phyloP scores from a whole-genome alignment of 1,140 invertebrate genomes.

The Drosophila melanogaster region DNA sequence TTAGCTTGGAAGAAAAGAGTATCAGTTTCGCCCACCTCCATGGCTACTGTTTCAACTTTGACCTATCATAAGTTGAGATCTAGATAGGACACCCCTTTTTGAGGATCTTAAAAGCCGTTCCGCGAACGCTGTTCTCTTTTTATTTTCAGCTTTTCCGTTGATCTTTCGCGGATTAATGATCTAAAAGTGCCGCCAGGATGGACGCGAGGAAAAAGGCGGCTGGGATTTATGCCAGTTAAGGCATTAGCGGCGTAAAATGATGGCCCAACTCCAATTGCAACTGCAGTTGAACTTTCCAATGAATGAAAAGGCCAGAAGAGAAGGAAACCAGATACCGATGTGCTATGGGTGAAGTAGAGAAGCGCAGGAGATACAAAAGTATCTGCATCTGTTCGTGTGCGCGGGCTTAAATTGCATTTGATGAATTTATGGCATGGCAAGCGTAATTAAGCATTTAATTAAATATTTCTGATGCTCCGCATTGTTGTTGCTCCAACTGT shows the following conservation, averaged over 20 bases:
- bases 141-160: background rate
- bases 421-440: conserved; percentile 84
- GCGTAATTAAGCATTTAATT: conserved; percentile 85
- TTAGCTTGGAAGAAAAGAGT: no score
- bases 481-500: conserved; percentile 52
- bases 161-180: conserved; percentile 31
- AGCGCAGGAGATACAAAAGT: conserved; percentile 19
- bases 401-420: conserved; percentile 79
- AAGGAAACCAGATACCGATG: background rate
- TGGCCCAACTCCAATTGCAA: conserved; percentile 68
- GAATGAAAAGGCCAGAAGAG: conserved; percentile 41
- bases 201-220: background rate
- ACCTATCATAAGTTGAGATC: conserved; percentile 9
- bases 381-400: conserved; percentile 53
- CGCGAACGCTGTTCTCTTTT: conserved; percentile 2
- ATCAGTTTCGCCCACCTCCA: no score
- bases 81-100: conserved; percentile 3
- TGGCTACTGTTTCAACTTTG: conserved; percentile 2
- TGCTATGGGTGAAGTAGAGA: background rate
- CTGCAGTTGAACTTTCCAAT: conserved; percentile 55
- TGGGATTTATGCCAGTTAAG: conserved; percentile 43
- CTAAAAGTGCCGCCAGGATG: conserved; percentile 36
- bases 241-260: conserved; percentile 40
- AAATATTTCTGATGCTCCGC: conserved; percentile 79
- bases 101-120: background rate